These are phyloP conservation scores for Arizona elegans DNA, from an alignment of 2,113 vertebrate species.

Conservation along the genomic window DNA sequence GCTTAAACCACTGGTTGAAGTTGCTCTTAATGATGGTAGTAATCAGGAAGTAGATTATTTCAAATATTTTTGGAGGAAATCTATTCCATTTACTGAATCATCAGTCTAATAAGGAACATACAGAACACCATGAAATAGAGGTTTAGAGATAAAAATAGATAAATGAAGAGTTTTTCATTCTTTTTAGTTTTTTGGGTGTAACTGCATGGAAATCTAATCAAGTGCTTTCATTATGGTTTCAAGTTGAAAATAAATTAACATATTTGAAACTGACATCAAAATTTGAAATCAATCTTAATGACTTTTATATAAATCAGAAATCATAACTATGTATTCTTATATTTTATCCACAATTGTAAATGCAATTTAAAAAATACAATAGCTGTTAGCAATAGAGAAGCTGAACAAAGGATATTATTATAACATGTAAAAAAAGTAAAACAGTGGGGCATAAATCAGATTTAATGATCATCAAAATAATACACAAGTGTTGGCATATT, in stretches of 20 bases:
- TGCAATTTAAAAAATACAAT: not conserved
- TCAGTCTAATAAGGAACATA: not conserved
- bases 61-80: not conserved
- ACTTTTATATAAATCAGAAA: not conserved
- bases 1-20: not conserved
- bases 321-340: not conserved
- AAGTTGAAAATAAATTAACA: not conserved
- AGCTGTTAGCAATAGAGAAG: not conserved
- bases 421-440: no score
- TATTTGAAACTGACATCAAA: not conserved
- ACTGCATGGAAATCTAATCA: not conserved
- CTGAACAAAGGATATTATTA: not conserved
- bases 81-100: not conserved
- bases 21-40: not conserved
- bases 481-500: not conserved
- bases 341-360: not conserved
- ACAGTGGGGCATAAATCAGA: not conserved
- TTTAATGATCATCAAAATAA: not conserved
- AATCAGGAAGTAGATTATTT: not conserved
- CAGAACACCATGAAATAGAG: not conserved
- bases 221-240: not conserved
- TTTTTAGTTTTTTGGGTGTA: not conserved
- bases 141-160: not conserved
- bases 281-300: not conserved
- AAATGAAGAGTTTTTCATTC: not conserved